Percentiles rank a stretch among this genome's conserved stretches.
Conservation (phyloP, 1,140 invertebrate genomes). For the Platyscapa corneri region DNA sequence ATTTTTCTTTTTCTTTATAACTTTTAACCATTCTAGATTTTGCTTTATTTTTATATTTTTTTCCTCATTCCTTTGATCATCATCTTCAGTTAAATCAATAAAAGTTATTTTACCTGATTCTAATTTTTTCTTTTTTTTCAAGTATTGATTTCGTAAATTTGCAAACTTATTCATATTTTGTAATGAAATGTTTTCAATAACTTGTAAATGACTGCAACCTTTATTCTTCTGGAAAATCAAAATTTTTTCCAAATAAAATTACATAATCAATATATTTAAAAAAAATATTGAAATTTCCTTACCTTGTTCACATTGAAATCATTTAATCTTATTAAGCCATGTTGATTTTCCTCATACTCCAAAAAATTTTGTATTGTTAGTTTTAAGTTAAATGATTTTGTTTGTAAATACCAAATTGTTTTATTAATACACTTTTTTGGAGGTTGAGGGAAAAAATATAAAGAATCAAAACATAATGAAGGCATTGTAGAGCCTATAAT, state of each 20-base stretch:
- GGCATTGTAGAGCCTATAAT: slow-evolving; percentile 62
- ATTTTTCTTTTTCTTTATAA: slow-evolving; percentile 49
- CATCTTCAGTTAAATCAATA: slow-evolving; percentile 65
- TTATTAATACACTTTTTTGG: slow-evolving; percentile 55
- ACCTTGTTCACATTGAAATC: slow-evolving; percentile 5
- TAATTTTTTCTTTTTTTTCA: slow-evolving; percentile 53
- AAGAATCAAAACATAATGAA: slow-evolving; percentile 56
- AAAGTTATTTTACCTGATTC: slow-evolving; percentile 57
- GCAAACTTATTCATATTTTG: slow-evolving; percentile 34
- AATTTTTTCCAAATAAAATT: slow-evolving; percentile 12
- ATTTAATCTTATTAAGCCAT: slow-evolving; percentile 9
- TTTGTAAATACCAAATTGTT: slow-evolving; percentile 61
- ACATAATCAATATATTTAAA: slow-evolving; percentile 7
- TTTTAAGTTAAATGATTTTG: slow-evolving; percentile 59
- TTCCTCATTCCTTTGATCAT: slow-evolving; percentile 54
- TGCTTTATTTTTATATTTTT: slow-evolving; percentile 51
- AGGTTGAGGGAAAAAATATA: slow-evolving; percentile 59
- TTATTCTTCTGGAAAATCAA: slow-evolving; percentile 36
- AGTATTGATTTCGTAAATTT: slow-evolving; percentile 15
- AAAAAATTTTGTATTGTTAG: slow-evolving; percentile 61
- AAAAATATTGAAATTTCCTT: slow-evolving; percentile 17
- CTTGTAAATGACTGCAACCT: slow-evolving; percentile 52
- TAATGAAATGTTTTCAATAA: slow-evolving; percentile 24
- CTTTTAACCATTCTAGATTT: slow-evolving; percentile 57
- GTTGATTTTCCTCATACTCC: slow-evolving; percentile 58